Evolutionary conservation across 2,888 invertebrate genomes (phyloP).

Genomic region (Hylaea fasciaria): DNA sequence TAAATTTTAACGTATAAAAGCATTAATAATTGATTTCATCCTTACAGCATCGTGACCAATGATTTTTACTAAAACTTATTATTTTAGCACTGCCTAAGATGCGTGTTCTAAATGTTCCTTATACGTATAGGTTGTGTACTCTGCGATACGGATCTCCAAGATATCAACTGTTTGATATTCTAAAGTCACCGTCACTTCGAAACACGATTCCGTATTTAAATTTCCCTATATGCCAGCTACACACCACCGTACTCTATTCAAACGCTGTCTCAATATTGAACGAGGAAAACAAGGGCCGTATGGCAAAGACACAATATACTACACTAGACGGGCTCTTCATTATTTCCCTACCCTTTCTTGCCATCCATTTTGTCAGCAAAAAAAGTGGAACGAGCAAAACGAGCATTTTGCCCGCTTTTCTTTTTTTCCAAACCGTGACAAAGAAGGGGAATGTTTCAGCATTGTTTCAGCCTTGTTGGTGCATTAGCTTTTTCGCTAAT

Average conservation of each 20-base stretch:
- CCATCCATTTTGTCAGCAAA: conserved; percentile 60
- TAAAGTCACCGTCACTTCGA: conserved; percentile 28
- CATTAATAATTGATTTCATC: too few species aligned
- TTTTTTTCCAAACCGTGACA: conserved; percentile 40
- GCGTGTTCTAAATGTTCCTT: too few species aligned
- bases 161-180: conserved; percentile 2
- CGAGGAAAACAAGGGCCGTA: conserved; percentile 42
- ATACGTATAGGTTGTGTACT: not conserved
- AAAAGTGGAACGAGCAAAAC: conserved; percentile 70
- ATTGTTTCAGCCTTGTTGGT: conserved; percentile 33
- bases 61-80: too few species aligned
- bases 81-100: too few species aligned
- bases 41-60: too few species aligned
- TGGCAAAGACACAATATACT: conserved; percentile 43
- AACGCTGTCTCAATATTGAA: conserved; percentile 43
- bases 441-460: conserved; percentile 32
- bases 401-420: conserved; percentile 65
- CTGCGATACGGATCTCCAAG: not conserved
- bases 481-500: conserved; percentile 45
- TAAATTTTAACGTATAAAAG: too few species aligned
- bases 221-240: conserved; percentile 30
- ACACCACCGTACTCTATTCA: conserved; percentile 37
- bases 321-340: conserved; percentile 59
- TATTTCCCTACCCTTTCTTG: conserved; percentile 70
- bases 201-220: conserved; percentile 32